Evolutionary conservation across 2,113 vertebrate genomes (phyloP), one percentile per base, ranked within the genome.

Genomic region (Mormoops blainvillei): DNA sequence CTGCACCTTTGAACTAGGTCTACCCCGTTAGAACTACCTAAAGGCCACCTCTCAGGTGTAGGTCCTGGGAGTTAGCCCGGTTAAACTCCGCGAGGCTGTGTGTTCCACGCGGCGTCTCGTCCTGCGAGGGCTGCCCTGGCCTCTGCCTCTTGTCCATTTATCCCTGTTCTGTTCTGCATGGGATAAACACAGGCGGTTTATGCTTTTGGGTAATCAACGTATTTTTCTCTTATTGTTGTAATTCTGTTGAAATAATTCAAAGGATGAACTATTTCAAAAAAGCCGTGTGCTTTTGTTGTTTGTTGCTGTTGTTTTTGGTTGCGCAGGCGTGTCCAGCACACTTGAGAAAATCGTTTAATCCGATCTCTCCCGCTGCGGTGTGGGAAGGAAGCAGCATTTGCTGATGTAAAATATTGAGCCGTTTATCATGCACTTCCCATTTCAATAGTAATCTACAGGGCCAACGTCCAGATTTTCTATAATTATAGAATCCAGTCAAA

Each of bases 401-500:
- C 31, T 45, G 81, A 38, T 31, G 12, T 73, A 56, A 91, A 76
- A 52, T 92, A 74, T 31, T 45, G 71, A 74, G 14, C 24, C n/a
- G 45, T 68, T 96, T 97, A 84, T 36, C 83, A 24, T 80, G 38
- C 43, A 97, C 89, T 63, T 33, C 65, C 14, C 97, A 91, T 94
- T 97, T 93, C 92, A 67, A 89, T 70, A 84, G 12, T 33, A 19
- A 43, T n/a, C 89, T 63, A 65, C 12, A 68, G 58, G 41, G 97
- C 95, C 97, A 96, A 83, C 83, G 54, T 90, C 50, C 71, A 94
- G 31, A 33, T 92, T 96, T 91, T 97, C 94, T 94, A 2, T 68
- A 4, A 19, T 61, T 97, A 78, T 70, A 58, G 38, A 94, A 70
- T 76, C 31, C 38, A 86, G 50, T 86, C 94, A 91, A 98, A 87